These are phyloP conservation scores for Apamea monoglypha DNA, from an alignment of 2,888 invertebrate species.

Conservation along the genomic window DNA sequence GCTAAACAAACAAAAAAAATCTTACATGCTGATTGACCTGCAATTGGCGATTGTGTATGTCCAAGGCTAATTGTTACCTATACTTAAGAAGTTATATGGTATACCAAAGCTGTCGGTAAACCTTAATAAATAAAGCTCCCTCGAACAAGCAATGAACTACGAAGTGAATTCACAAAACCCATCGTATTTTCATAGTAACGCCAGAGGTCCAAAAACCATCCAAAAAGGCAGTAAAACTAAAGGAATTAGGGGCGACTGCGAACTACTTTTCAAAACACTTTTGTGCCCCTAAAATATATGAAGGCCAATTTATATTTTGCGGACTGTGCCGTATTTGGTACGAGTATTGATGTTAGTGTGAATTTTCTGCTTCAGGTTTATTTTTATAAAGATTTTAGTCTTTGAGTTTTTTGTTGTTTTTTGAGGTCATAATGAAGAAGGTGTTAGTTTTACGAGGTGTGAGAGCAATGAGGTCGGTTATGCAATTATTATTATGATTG, in stretches of 20 bases:
- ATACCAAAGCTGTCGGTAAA: background rate
- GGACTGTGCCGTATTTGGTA: slow-evolving; percentile 37
- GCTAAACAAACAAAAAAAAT: too few relatives aligned
- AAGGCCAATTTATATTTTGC: slow-evolving; percentile 90
- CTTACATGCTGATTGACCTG: too few relatives aligned
- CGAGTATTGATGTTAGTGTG: slow-evolving; percentile 61
- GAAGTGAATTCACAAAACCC: slow-evolving; percentile 50
- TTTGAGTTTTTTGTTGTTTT: background rate
- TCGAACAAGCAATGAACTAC: slow-evolving; percentile 56
- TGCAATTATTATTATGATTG: slow-evolving; percentile 3
- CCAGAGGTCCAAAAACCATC: slow-evolving; percentile 83
- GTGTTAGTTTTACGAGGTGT: background rate
- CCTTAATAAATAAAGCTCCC: background rate
- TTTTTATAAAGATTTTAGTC: background rate
- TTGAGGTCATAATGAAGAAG: background rate
- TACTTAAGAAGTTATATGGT: too few relatives aligned
- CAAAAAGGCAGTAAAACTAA: slow-evolving; percentile 90
- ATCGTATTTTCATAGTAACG: slow-evolving; percentile 62
- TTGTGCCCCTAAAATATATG: slow-evolving; percentile 86
- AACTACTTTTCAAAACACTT: slow-evolving; percentile 90
- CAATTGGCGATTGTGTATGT: background rate
- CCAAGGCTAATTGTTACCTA: background rate
- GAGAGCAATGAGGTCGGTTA: background rate
- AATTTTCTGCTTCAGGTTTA: background rate
- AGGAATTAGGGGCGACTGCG: slow-evolving; percentile 86